A percentile compares a stretch with the other conserved stretches of the same genome.
These are phyloP conservation scores for Orchestia grillus DNA, from an alignment of 1,140 invertebrate genomes.

Conservation along the genomic window DNA sequence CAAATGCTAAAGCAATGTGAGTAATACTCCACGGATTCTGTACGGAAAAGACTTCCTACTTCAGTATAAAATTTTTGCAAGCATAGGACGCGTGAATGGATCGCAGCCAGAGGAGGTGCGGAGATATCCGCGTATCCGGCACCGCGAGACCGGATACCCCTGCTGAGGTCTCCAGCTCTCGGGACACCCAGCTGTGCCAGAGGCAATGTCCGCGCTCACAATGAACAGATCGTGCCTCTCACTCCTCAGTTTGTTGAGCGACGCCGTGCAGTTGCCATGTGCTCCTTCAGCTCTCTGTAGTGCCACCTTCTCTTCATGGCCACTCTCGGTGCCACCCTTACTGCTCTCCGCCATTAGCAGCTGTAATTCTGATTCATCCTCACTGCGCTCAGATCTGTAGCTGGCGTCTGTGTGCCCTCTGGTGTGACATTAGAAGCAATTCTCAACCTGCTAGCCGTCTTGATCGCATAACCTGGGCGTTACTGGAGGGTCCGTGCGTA, in stretches of 20 bases:
- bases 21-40: too few species aligned
- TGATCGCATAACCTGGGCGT: slow-evolving; percentile 47
- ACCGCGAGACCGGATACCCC: not conserved
- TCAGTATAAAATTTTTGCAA: too few species aligned
- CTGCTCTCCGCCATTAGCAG: not conserved
- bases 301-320: not conserved
- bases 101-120: not conserved
- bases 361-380: not conserved
- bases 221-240: not conserved
- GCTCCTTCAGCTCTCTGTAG: not conserved
- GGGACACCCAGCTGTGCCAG: too few species aligned
- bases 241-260: slow-evolving; percentile 3
- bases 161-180: not conserved
- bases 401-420: not conserved
- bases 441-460: not conserved
- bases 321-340: not conserved
- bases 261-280: slow-evolving; percentile 13
- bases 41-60: too few species aligned
- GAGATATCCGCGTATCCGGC: not conserved
- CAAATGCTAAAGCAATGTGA: too few species aligned
- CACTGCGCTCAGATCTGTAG: not conserved
- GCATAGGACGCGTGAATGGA: not conserved
- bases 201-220: not conserved
- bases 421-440: not conserved
- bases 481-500: slow-evolving; percentile 37